Base-by-base conservation (phyloP, 2,797 vertebrate species). In the Onychomys torridus region DNA sequence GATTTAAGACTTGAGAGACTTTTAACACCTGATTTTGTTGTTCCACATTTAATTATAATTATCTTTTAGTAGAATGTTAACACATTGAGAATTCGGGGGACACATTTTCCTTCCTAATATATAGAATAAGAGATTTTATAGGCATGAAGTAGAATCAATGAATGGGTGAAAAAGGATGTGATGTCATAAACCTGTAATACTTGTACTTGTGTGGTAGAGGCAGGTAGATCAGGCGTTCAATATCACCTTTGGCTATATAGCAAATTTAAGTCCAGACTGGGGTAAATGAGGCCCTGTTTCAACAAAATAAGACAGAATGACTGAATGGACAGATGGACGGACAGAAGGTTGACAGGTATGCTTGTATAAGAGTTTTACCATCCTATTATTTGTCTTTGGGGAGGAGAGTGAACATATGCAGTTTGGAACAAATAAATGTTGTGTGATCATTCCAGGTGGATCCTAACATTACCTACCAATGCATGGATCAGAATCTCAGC, bases 381-480 rank as follows among this genome's bases (percentile, higher is more conserved):
- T 23, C 34, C 7, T 34, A 8, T 6, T 40, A 40, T 88, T 27
- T 61, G 21, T n/a, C 19, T 46, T 71, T 59, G 27, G 32, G 71
- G 19, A 85, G 29, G 73, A 23, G 4, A 59, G 9, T 2, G 13
- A 88, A 49, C 55, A 12, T 4, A 12, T 4, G 2, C 10, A 65
- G 25, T 27, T 73, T 59, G 17, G 91, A 19, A 71, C 73, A 57
- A 92, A 40, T 6, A 55, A 90, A 6, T 97, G 75, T 94, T 32
- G 32, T 98, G 73, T 96, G 52, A 61, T 95, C 93, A 29, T 98
- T 98, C 27, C 97, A 99, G 99, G 98, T 98, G 84, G 91, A 95
- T 65, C 97, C 98, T 76, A 94, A 97, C 29, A 94, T 85, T 52
- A 81, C 97, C 8, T 98, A 98, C 94, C 97, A 93, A 9, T 99